Evolutionary conservation across 2,888 invertebrate genomes (phyloP).

Genomic region (Adela reaumurella): DNA sequence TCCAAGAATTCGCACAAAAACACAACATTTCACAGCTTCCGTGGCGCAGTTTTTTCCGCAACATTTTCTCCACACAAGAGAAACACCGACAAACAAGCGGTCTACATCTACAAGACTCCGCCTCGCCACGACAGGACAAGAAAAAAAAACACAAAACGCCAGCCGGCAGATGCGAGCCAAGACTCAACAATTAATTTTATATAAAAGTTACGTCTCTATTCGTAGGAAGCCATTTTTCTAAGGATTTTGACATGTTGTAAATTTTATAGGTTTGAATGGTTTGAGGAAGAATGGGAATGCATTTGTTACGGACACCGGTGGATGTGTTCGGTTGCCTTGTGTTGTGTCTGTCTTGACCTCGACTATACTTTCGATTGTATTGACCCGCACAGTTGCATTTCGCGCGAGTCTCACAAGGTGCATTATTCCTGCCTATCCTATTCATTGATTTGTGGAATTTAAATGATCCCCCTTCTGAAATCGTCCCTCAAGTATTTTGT

Average conservation of each 20-base stretch:
- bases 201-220: slow-evolving; percentile 46
- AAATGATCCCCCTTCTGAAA: too few relatives aligned
- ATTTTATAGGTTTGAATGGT: slow-evolving; percentile 34
- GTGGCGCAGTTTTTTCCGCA: too few relatives aligned
- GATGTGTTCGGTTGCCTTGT: too few relatives aligned
- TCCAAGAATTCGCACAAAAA: too few relatives aligned
- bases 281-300: slow-evolving; percentile 12
- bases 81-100: slow-evolving; percentile 5
- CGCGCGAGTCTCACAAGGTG: too few relatives aligned
- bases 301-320: background rate
- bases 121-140: slow-evolving; percentile 9
- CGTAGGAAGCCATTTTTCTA: slow-evolving; percentile 48
- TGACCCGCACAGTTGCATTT: too few relatives aligned
- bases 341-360: too few relatives aligned
- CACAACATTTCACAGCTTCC: too few relatives aligned
- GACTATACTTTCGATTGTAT: too few relatives aligned
- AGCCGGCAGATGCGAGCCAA: slow-evolving; percentile 41
- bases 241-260: slow-evolving; percentile 51
- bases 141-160: slow-evolving; percentile 28
- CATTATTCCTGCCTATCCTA: too few relatives aligned
- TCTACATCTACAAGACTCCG: slow-evolving; percentile 10
- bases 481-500: too few relatives aligned
- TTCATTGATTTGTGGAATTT: too few relatives aligned
- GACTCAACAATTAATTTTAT: slow-evolving; percentile 49
- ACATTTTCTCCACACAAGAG: slow-evolving; percentile 3